Evolutionary conservation across 2,888 invertebrate species (phyloP).

Genomic region (Drosophila atroscutellata): DNA sequence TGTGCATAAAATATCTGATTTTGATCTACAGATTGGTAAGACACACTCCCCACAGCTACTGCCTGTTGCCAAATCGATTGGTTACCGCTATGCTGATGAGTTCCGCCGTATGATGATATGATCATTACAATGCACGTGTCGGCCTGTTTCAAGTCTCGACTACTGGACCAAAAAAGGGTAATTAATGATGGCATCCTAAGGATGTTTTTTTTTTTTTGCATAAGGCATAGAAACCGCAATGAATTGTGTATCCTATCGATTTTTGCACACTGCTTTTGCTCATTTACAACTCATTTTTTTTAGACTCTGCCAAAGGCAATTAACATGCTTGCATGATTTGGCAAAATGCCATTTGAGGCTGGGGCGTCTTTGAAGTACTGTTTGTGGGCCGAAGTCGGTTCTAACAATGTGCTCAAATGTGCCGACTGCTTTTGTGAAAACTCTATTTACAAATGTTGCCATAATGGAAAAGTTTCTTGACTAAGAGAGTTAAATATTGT

Average conservation of each 20-base stretch:
- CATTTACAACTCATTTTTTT: conserved; percentile 79
- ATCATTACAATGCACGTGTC: conserved; percentile 68
- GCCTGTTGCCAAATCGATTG: conserved; percentile 61
- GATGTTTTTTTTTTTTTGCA: conserved; percentile 42
- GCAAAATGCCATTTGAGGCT: conserved; percentile 40
- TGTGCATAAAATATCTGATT: conserved; percentile 73
- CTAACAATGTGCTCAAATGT: conserved; percentile 47
- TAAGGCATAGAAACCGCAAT: conserved; percentile 53
- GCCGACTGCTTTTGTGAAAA: conserved; percentile 21
- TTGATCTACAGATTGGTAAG: conserved; percentile 58
- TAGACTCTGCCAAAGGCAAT: conserved; percentile 68
- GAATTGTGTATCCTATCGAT: conserved; percentile 43
- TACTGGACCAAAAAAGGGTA: conserved; percentile 38
- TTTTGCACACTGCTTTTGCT: conserved; percentile 58
- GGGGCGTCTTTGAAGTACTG: conserved; percentile 61
- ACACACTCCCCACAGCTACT: conserved; percentile 28
- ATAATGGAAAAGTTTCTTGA: not conserved
- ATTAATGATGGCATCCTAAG: conserved; percentile 62
- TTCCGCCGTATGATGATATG: conserved; percentile 62
- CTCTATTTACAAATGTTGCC: conserved; percentile 3
- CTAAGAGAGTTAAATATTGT: not conserved
- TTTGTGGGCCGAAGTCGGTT: not conserved
- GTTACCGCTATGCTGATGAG: conserved; percentile 60
- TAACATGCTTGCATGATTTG: conserved; percentile 67
- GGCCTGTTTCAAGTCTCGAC: conserved; percentile 57